phyloP scores from a whole-genome alignment of 2,797 vertebrate species.

The Dermochelys coriacea region DNA sequence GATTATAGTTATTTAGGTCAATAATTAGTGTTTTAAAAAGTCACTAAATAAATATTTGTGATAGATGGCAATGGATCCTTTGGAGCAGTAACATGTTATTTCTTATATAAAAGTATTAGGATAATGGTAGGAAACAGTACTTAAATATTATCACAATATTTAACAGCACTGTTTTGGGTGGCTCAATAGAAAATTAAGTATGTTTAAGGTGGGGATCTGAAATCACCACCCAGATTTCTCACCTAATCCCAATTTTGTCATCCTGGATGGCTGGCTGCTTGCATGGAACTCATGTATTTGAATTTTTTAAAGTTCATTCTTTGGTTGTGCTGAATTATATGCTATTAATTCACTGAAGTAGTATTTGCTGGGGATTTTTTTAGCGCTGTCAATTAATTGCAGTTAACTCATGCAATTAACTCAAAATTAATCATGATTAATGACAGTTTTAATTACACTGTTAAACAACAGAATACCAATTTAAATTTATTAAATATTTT shows the following conservation, averaged over 20 bases:
- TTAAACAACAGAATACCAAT: too few species aligned
- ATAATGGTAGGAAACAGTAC: not conserved
- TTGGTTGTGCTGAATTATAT: not conserved
- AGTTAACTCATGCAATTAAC: too few species aligned
- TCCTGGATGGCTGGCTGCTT: not conserved
- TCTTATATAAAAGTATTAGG: not conserved
- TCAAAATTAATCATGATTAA: too few species aligned
- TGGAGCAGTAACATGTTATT: constrained; percentile 28
- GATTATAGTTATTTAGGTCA: constrained; percentile 38
- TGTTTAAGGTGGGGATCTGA: not conserved
- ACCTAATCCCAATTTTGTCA: not conserved
- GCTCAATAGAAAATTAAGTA: not conserved
- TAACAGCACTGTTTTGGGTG: constrained; percentile 2
- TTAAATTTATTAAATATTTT: too few species aligned
- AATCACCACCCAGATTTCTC: not conserved
- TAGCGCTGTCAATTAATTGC: too few species aligned
- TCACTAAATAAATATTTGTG: constrained; percentile 54
- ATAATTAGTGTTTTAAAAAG: constrained; percentile 65
- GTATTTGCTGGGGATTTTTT: not conserved
- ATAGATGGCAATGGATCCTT: constrained; percentile 31
- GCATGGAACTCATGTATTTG: not conserved
- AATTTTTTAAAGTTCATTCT: not conserved
- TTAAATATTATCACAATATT: not conserved
- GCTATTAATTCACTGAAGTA: not conserved
- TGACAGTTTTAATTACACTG: too few species aligned